Evolutionary conservation across 2,113 vertebrate species (phyloP).

Genomic region (Platichthys stellatus): DNA sequence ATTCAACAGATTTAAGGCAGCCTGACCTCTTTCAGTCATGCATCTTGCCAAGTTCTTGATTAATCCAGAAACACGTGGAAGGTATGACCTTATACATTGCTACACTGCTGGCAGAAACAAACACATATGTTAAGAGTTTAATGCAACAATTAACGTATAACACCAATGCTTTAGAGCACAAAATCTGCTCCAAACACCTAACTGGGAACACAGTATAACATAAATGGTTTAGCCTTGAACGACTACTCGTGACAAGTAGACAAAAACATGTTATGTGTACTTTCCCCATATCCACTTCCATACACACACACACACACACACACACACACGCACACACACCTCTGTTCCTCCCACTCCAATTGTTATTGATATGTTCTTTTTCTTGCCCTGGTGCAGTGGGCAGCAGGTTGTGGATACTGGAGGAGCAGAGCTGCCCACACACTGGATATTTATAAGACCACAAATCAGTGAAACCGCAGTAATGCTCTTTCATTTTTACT

Average conservation of each 20-base stretch:
- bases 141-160: neutral
- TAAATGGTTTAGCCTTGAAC: neutral
- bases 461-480: slow-evolving; percentile 74
- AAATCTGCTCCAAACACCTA: too few relatives aligned
- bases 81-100: too few relatives aligned
- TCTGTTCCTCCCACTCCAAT: slow-evolving; percentile 49
- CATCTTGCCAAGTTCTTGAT: neutral
- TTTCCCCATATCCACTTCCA: slow-evolving; percentile 15
- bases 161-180: neutral
- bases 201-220: too few relatives aligned
- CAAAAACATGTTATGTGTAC: slow-evolving; percentile 10
- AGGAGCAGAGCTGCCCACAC: slow-evolving; percentile 72
- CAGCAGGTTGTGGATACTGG: slow-evolving; percentile 67
- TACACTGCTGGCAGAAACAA: too few relatives aligned
- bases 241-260: slow-evolving; percentile 17
- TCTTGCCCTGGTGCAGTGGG: slow-evolving; percentile 68
- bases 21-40: neutral
- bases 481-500: slow-evolving; percentile 63
- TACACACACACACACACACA: slow-evolving; percentile 25
- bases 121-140: too few relatives aligned
- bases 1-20: neutral
- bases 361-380: slow-evolving; percentile 65
- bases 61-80: neutral
- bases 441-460: slow-evolving; percentile 76
- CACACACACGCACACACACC: slow-evolving; percentile 29